These are phyloP conservation scores for Potorous gilbertii DNA, from an alignment of 2,797 vertebrate species.

Conservation along the genomic window DNA sequence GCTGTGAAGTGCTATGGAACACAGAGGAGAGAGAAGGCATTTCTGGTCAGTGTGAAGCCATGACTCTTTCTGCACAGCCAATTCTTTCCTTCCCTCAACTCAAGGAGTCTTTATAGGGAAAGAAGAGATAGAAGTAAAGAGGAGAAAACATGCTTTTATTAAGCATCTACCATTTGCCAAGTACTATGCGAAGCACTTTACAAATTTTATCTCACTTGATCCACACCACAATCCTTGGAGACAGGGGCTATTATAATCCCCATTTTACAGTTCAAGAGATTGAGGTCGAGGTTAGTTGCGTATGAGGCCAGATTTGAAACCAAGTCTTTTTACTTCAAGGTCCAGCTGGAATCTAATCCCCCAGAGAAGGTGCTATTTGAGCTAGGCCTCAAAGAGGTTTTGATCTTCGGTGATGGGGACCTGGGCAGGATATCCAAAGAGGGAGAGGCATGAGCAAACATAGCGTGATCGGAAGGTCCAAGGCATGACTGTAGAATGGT, in stretches of 20 bases:
- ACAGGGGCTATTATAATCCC: background rate
- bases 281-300: background rate
- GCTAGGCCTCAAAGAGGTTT: background rate
- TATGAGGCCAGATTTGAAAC: background rate
- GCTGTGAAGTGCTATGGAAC: background rate
- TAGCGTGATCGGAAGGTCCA: background rate
- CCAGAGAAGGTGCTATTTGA: background rate
- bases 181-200: background rate
- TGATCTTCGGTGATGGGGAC: background rate
- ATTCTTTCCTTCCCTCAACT: background rate
- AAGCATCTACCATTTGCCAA: background rate
- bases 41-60: background rate
- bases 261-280: background rate
- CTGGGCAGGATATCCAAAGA: background rate
- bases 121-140: background rate
- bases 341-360: background rate
- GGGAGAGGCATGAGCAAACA: background rate
- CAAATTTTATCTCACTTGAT: background rate
- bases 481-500: background rate
- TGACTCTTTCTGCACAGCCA: background rate
- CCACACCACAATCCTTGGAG: background rate
- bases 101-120: background rate
- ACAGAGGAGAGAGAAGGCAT: background rate
- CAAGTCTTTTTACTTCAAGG: background rate
- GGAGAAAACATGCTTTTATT: background rate